A percentile compares a stretch with the other conserved stretches of the same genome.
Conservation (phyloP, 2,888 invertebrate genomes). For the Eurytoma californica region DNA sequence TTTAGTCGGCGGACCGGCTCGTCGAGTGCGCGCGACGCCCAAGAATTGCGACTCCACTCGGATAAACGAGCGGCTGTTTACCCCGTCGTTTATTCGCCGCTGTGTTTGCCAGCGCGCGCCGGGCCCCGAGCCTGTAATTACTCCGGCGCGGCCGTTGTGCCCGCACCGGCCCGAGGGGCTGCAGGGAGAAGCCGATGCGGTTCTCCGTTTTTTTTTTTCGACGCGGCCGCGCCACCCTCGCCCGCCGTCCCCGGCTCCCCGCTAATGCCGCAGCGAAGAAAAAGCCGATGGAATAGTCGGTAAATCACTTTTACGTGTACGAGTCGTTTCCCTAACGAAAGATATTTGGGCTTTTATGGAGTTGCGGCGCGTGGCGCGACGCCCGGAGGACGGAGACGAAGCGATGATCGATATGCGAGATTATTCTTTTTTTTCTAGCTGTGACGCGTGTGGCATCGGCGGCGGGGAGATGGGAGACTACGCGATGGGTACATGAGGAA, state of each 20-base stretch:
- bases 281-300: conserved; percentile 23
- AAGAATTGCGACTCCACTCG: conserved; percentile 23
- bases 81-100: conserved; percentile 41
- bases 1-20: neutral
- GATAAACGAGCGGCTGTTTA: conserved; percentile 40
- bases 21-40: neutral
- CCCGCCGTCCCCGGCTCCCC: neutral
- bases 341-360: conserved; percentile 39
- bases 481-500: conserved; percentile 2
- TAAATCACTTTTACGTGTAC: conserved; percentile 45
- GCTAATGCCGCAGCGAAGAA: neutral
- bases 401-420: conserved; percentile 44
- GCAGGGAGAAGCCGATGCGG: neutral
- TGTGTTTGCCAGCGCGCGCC: neutral
- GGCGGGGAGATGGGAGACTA: conserved; percentile 1
- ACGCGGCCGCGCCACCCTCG: neutral
- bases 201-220: conserved; percentile 27
- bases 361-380: neutral
- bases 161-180: conserved; percentile 1
- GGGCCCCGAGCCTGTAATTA: conserved; percentile 36
- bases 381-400: neutral
- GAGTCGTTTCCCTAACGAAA: conserved; percentile 32
- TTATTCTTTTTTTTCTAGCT: conserved; percentile 35
- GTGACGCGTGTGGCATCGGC: neutral
- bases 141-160: conserved; percentile 7